Evolutionary conservation across 2,797 vertebrate species (phyloP).

Genomic region (Ciconia nigra): DNA sequence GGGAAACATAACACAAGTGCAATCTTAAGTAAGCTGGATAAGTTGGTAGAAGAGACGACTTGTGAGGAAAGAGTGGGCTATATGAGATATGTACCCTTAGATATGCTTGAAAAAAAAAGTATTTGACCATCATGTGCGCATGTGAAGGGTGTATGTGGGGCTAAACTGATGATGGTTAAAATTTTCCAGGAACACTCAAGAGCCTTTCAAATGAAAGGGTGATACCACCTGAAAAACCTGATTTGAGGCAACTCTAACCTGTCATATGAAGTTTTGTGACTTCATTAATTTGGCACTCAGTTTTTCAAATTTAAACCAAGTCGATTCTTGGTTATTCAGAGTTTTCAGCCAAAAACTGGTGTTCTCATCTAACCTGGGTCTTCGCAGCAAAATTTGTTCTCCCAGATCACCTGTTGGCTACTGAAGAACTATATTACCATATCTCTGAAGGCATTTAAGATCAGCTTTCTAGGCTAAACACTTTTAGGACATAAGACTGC

Average conservation of each 20-base stretch:
- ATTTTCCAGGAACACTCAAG: neutral
- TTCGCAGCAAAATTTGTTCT: neutral
- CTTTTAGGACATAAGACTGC: neutral
- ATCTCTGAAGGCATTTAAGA: neutral
- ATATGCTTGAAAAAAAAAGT: neutral
- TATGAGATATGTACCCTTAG: neutral
- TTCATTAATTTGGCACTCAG: neutral
- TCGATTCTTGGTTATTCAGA: neutral
- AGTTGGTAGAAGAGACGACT: neutral
- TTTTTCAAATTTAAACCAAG: neutral
- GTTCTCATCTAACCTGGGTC: neutral
- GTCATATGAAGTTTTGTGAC: neutral
- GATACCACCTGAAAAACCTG: neutral
- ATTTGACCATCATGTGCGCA: fast-evolving
- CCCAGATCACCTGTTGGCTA: neutral
- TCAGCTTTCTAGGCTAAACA: neutral
- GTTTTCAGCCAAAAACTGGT: neutral
- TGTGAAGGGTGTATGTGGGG: neutral
- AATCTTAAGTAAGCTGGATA: neutral
- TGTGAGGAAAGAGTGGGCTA: neutral
- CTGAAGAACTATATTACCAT: neutral
- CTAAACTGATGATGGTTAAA: neutral
- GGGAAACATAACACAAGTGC: neutral
- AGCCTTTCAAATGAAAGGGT: neutral
- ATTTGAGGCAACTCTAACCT: neutral